phyloP scores from a whole-genome alignment of 23 tunicate genomes.

The Clavelina lepadiformis region DNA sequence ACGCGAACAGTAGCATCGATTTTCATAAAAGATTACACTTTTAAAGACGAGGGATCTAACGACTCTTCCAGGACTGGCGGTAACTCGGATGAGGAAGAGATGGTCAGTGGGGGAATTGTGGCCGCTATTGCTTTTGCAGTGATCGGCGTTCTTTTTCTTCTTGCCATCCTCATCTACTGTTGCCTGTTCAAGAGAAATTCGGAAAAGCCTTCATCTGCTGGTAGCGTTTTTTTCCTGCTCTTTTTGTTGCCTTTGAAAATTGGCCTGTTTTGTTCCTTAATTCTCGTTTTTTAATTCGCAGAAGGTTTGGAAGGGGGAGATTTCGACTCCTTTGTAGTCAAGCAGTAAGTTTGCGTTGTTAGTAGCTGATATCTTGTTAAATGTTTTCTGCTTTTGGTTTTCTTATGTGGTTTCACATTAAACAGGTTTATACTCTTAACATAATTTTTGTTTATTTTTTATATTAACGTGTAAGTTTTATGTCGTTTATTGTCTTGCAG shows the following conservation, averaged over 20 bases:
- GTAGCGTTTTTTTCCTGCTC: too few species aligned
- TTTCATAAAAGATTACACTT: too few species aligned
- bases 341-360: constrained; percentile 65
- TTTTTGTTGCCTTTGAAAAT: too few species aligned
- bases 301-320: constrained; percentile 28
- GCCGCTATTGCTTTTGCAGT: constrained; percentile 53
- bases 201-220: too few species aligned
- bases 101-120: constrained; percentile 41
- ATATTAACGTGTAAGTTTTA: too few species aligned
- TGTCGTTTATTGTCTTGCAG: too few species aligned
- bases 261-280: too few species aligned
- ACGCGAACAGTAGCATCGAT: too few species aligned
- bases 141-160: constrained; percentile 26
- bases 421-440: neutral
- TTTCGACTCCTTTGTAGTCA: constrained; percentile 23
- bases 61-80: neutral
- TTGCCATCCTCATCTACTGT: constrained; percentile 52
- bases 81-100: neutral
- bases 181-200: constrained; percentile 39
- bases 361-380: too few species aligned
- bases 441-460: neutral
- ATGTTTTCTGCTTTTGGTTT: too few species aligned
- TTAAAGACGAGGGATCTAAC: neutral
- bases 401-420: too few species aligned
- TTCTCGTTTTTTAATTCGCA: neutral